These are phyloP conservation scores for Betta splendens DNA, from an alignment of 2,797 vertebrate genomes.

Conservation along the genomic window DNA sequence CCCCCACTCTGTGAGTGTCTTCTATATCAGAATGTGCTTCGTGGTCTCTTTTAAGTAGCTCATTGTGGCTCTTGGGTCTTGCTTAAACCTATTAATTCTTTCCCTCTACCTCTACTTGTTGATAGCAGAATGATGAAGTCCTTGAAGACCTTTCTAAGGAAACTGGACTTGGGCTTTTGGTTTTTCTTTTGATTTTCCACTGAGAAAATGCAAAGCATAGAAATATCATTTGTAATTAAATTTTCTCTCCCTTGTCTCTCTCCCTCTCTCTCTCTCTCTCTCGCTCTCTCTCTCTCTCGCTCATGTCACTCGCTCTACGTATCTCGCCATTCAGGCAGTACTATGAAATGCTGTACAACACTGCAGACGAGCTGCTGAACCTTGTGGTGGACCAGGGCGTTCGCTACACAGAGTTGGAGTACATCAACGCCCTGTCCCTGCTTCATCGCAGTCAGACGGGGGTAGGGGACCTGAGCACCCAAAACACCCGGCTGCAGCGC, in stretches of 20 bases:
- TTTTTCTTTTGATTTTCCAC: constrained; percentile 40
- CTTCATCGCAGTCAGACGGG: constrained; percentile 98
- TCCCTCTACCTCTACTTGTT: constrained; percentile 37
- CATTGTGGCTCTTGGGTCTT: constrained; percentile 35
- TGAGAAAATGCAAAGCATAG: constrained; percentile 21
- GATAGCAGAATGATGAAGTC: constrained; percentile 33
- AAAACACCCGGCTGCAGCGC: constrained; percentile 93
- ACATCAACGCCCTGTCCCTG: constrained; percentile 94
- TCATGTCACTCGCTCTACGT: too few species aligned
- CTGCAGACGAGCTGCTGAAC: constrained; percentile 93
- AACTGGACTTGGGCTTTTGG: constrained; percentile 52
- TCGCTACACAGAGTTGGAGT: constrained; percentile 95
- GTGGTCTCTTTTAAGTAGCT: constrained; percentile 35
- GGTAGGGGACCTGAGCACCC: constrained; percentile 93
- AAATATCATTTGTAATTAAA: constrained; percentile 24
- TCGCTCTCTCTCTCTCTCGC: constrained; percentile 1
- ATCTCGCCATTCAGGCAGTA: constrained; percentile 87
- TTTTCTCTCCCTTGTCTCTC: constrained; percentile 8
- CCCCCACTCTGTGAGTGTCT: constrained; percentile 17
- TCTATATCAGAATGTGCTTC: constrained; percentile 44
- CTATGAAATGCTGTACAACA: constrained; percentile 99
- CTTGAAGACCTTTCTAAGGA: constrained; percentile 55
- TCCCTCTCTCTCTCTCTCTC: neutral
- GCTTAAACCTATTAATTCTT: constrained; percentile 61
- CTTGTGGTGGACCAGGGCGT: constrained; percentile 98